Evolutionary conservation across 2,888 invertebrate species (phyloP), one percentile per base, ranked within the genome.

Genomic region (Dromius quadrimaculatus): DNA sequence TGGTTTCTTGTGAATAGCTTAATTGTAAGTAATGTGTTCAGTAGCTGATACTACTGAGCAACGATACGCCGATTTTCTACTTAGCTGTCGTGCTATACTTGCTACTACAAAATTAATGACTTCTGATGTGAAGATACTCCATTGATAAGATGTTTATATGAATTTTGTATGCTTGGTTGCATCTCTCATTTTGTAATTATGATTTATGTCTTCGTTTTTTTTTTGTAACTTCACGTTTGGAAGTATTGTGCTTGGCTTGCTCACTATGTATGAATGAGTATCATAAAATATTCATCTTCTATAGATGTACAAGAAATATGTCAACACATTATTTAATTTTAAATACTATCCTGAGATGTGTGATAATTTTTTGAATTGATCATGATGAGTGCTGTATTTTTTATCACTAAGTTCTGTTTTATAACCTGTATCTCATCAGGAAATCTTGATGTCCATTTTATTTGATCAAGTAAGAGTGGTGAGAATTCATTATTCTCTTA

Each of bases 1-100:
- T 50, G 13, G 63, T 45, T 45, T 43, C 28, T 19, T 15, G 13
- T 32, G 43, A 63, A 43, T 63, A 20, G 11, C 50, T 50, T 65
- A 65, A 65, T 50, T 47, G 50, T 65, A 65, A 65, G 22, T 65
- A 50, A 65, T 50, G 65, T 65, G 22, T 47, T 50, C 50, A 34
- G 64, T 64, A 64, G 64, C 47, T 20, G 50, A 64, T 64, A 64
- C 47, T 47, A 28, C 43, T 5, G 19, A 17, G 41, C 43, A 45
- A 54, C 13, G 32, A 59, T 59, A 36, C 59, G 59, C 59, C 34
- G 36, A 36, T 19, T 34, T 17, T 36, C 36, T 36, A 20, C 28
- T 2, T 57, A 28, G 19, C 59, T 36, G 36, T 36, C 34, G 34
- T 36, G 34, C 13, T 36, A 59, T 59, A 59, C 36, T 15, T 36